Conservation (phyloP, 2,888 invertebrate genomes). For the Athrips mouffetella region DNA sequence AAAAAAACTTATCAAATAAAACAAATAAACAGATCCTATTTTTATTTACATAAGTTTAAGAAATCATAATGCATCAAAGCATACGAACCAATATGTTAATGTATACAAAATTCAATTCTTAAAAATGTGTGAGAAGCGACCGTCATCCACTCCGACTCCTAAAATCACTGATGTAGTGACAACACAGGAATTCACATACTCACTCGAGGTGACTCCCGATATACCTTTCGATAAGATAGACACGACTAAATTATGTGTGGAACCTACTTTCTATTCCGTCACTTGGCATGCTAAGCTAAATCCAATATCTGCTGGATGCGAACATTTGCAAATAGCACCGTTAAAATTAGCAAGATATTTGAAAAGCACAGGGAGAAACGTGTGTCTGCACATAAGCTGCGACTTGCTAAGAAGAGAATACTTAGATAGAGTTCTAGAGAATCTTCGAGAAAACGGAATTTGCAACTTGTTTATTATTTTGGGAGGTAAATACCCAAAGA, state of each 20-base stretch:
- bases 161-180: conserved; percentile 53
- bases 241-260: conserved; percentile 33
- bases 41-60: no score
- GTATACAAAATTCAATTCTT: no score
- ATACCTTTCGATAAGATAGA: conserved; percentile 40
- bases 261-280: conserved; percentile 59
- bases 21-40: no score
- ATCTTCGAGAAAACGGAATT: conserved; percentile 80
- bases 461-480: conserved; percentile 84
- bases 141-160: no score
- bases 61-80: no score
- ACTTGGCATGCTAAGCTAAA: conserved; percentile 71
- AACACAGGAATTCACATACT: conserved; percentile 41
- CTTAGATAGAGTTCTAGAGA: conserved; percentile 63
- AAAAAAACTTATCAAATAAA: no score
- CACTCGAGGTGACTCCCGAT: conserved; percentile 63
- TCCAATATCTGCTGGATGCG: conserved; percentile 46
- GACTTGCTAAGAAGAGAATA: conserved; percentile 63
- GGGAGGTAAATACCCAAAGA: no score
- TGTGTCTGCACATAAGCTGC: conserved; percentile 77
- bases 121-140: no score
- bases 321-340: conserved; percentile 55
- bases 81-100: no score
- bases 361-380: conserved; percentile 50
- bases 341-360: conserved; percentile 54